Percentiles rank a stretch among this genome's conserved stretches.
Evolutionary conservation across 2,113 vertebrate species (phyloP).

Genomic region (Hymenochirus boettgeri): DNA sequence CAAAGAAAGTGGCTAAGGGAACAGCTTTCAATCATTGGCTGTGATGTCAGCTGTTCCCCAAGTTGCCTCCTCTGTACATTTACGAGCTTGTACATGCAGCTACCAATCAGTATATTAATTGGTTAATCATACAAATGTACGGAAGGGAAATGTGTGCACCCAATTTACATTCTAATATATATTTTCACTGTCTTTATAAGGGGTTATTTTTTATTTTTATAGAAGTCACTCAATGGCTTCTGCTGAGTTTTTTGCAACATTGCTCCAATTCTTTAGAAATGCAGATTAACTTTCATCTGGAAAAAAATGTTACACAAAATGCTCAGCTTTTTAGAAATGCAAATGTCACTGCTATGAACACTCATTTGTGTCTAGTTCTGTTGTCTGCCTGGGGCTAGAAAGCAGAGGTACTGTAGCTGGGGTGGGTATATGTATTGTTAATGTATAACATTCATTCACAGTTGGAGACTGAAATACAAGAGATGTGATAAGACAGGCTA

Average conservation of each 20-base stretch:
- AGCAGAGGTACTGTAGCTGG: background rate
- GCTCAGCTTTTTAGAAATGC: slow-evolving; percentile 8
- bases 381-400: background rate
- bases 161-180: too few relatives aligned
- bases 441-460: slow-evolving; percentile 18
- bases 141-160: too few relatives aligned
- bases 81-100: too few relatives aligned
- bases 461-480: slow-evolving; percentile 6
- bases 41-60: too few relatives aligned
- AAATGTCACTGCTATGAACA: slow-evolving; percentile 16
- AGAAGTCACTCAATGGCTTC: background rate
- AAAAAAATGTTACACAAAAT: background rate
- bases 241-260: background rate
- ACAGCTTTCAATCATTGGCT: too few relatives aligned
- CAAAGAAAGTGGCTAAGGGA: too few relatives aligned
- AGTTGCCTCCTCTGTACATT: too few relatives aligned
- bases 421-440: slow-evolving; percentile 6
- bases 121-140: too few relatives aligned
- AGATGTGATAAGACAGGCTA: background rate
- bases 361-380: slow-evolving; percentile 3
- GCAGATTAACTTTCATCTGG: background rate
- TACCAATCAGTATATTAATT: too few relatives aligned
- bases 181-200: too few relatives aligned
- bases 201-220: too few relatives aligned
- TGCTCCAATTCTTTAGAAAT: slow-evolving; percentile 2